Evolutionary conservation across 2,888 invertebrate species (phyloP).

Genomic region (Lycocerus yunnanus): DNA sequence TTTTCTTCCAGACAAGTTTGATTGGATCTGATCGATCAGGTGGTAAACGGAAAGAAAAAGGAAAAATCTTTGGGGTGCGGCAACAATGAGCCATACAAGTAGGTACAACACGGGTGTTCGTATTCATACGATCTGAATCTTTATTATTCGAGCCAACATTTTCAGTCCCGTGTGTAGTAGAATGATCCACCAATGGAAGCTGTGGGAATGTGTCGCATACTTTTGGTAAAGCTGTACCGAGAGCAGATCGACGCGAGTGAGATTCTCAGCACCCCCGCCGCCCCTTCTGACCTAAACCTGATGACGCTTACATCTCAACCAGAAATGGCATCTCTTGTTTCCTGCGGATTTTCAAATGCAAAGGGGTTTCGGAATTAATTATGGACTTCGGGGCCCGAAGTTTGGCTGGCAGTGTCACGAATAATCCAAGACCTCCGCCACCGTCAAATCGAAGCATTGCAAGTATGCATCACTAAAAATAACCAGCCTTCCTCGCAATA

Average conservation of each 20-base stretch:
- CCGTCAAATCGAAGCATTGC: background rate
- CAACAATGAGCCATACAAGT: conserved; percentile 14
- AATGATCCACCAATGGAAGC: conserved; percentile 44
- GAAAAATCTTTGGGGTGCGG: conserved; percentile 18
- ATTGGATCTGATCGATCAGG: background rate
- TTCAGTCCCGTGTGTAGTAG: conserved; percentile 47
- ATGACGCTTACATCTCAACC: conserved; percentile 46
- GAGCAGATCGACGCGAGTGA: conserved; percentile 48
- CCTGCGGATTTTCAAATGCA: conserved; percentile 21
- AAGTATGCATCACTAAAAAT: background rate
- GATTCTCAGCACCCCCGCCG: conserved; percentile 41
- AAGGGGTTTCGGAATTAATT: background rate
- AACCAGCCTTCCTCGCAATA: background rate
- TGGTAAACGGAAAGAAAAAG: background rate
- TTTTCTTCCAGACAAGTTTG: background rate
- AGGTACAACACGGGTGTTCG: conserved; percentile 10
- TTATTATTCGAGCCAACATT: conserved; percentile 44
- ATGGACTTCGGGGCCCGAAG: background rate
- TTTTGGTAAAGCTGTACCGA: conserved; percentile 46
- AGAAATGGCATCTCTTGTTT: conserved; percentile 38
- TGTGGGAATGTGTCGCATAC: conserved; percentile 48
- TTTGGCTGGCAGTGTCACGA: background rate
- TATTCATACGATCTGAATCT: conserved; percentile 35
- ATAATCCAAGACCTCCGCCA: conserved; percentile 1
- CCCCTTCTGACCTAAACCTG: conserved; percentile 34